Base-by-base conservation (phyloP, 2,113 vertebrate genomes). In the Thoracochromis brauschi region DNA sequence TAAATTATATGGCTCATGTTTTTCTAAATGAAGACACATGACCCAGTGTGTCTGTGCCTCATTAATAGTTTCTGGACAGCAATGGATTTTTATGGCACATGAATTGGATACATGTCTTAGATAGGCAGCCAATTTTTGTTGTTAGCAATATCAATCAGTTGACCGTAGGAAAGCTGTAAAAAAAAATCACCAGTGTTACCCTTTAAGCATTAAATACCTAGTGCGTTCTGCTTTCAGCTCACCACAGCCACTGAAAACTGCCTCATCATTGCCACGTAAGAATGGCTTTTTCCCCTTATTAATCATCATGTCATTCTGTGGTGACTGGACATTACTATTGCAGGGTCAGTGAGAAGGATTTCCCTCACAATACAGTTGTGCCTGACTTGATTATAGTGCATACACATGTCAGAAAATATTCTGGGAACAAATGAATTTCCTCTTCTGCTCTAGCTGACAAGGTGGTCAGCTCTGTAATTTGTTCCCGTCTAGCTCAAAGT, bases 401-500 rank as follows among this genome's bases (percentile, higher is more conserved):
- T 29, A 47, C 57, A 68, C 8, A 55, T 90, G 90, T 93, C 85
- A 89, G 63, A 90, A 93, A 86, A 81, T 80, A 80, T 75, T 80
- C 81, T 11, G 13, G 65, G 55, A 85, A 65, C 84, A 87, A 90
- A 89, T 83, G 71, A 88, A 87, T 92, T 84, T 88, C 82, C 82
- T 87, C 57, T 47, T 83, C 83, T 26, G 83, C 87, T 73, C 51
- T 3, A 55, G 81, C 88, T 71, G 71, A 93, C 89, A 88, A 94
- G 91, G 86, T 92, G 91, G 87, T 93, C 89, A 89, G 89, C 88
- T 80, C 83, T 85, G 75, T 91, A 81, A 93, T 94, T 91, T 95
- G 94, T 93, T 88, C 88, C 90, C n/a, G 55, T 94, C 92, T 24
- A 35, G 83, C 88, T 91, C 78, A 26, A 79, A 93, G 91, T 91